These are phyloP conservation scores for Bibio marci DNA, from an alignment of 2,888 invertebrate species.

Conservation along the genomic window DNA sequence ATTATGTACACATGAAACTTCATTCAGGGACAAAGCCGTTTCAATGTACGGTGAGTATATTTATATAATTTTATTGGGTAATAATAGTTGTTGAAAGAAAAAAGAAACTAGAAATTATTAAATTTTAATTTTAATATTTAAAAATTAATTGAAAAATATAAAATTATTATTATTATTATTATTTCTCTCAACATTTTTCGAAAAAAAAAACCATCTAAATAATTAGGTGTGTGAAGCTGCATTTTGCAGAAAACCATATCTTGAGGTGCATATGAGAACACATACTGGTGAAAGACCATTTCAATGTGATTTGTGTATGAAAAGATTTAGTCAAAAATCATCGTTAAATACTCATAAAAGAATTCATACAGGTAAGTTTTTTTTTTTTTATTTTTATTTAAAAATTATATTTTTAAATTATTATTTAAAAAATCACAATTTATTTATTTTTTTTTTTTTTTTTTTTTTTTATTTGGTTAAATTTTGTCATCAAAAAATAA, in stretches of 20 bases:
- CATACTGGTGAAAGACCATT: constrained; percentile 25
- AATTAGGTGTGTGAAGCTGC: constrained; percentile 50
- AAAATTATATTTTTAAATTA: background rate
- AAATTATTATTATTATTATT: background rate
- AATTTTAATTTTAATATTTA: background rate
- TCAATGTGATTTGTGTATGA: constrained; percentile 49
- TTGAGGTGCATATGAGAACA: constrained; percentile 58
- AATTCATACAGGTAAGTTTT: constrained; percentile 46
- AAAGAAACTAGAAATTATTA: background rate
- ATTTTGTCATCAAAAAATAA: background rate
- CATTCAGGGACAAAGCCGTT: constrained; percentile 68
- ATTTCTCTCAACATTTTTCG: no score
- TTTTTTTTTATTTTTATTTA: constrained; percentile 29
- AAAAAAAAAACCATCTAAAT: no score
- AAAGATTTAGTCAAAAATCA: constrained; percentile 55
- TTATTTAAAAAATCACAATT: background rate
- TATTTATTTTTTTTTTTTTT: background rate
- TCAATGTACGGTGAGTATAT: constrained; percentile 38
- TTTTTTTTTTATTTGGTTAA: background rate
- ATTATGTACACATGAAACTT: constrained; percentile 69
- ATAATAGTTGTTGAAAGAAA: no score
- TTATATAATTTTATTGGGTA: background rate
- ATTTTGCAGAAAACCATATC: constrained; percentile 63
- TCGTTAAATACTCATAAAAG: constrained; percentile 54
- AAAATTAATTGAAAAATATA: background rate